These are phyloP conservation scores for Talpa occidentalis DNA, from an alignment of 2,113 vertebrate genomes.

Conservation along the genomic window DNA sequence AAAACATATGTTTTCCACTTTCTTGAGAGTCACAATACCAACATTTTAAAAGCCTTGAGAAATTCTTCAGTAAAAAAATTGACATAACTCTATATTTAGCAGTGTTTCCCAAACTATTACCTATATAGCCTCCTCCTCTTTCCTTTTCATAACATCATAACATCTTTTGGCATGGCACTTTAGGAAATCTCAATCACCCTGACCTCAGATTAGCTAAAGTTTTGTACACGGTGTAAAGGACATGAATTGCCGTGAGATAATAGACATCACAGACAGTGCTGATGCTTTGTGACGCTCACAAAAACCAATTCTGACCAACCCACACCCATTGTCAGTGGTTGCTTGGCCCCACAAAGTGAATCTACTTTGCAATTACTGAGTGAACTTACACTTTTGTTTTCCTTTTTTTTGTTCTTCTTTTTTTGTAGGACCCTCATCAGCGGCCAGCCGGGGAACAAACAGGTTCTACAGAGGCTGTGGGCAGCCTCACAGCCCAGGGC, in stretches of 20 bases:
- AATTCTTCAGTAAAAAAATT: not conserved
- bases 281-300: not conserved
- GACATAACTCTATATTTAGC: not conserved
- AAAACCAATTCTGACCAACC: not conserved
- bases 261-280: not conserved
- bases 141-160: not conserved
- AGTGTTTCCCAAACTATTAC: not conserved
- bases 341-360: not conserved
- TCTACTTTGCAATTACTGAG: not conserved
- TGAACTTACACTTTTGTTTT: not conserved
- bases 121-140: not conserved
- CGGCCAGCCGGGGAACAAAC: too few relatives aligned
- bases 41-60: constrained; percentile 10
- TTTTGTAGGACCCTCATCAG: too few relatives aligned
- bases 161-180: not conserved
- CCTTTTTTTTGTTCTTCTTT: too few relatives aligned
- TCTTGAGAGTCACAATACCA: not conserved
- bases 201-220: not conserved
- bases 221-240: not conserved
- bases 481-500: too few relatives aligned
- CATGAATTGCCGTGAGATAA: not conserved
- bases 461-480: too few relatives aligned
- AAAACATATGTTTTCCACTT: not conserved
- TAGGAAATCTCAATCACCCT: not conserved
- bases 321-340: not conserved